Evolutionary conservation across 2,797 vertebrate species (phyloP), one percentile per base, ranked within the genome.

Genomic region (Ambastaia sidthimunki): DNA sequence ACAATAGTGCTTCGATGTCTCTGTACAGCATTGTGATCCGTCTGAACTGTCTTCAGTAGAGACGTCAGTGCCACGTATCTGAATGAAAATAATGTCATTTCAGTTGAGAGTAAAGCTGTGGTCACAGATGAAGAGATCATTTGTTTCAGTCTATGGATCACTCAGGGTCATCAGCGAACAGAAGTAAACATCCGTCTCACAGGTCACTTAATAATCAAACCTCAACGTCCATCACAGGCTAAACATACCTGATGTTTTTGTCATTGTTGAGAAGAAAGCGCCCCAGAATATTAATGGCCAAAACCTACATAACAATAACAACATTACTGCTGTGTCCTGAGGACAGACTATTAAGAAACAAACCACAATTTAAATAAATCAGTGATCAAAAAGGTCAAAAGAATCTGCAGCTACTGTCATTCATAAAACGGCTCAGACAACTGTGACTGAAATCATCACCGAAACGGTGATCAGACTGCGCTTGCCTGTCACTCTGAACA

Each of bases 241-340:
- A 71, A 77, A 66, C 88, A 91, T 90, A 96, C 96, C 97, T 95
- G 92, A 98, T 98, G 90, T 98, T 98, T 94, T 98, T 98, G 92
- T 99, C 98, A 79, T 99, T 99, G 93, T 99, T 99, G 86, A 99
- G 89, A 89, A 99, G 95, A 93, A 99, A 99, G 84, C 98, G 96
- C 81, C 98, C 98, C 78, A 99, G 92, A 88, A 99, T 99, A 91
- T 99, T 99, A 89, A 99, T 99, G 88, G 98, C 98, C 93, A 99
- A 93, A 84, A 99, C 98, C 98, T 99, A 89, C 19, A 90, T 2
- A 76, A 34, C 31, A 90, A 37, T n/a, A 34, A 80, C 7, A 63
- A 66, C 3, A 80, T 44, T 11, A 44, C 41, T 44, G 41, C 41
- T 10, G 41, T 44, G 41, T 44, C 9, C 41, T 44, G 9, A 44